phyloP scores from a whole-genome alignment of 2,797 vertebrate genomes.

The Enteromius thamalakanensis region DNA sequence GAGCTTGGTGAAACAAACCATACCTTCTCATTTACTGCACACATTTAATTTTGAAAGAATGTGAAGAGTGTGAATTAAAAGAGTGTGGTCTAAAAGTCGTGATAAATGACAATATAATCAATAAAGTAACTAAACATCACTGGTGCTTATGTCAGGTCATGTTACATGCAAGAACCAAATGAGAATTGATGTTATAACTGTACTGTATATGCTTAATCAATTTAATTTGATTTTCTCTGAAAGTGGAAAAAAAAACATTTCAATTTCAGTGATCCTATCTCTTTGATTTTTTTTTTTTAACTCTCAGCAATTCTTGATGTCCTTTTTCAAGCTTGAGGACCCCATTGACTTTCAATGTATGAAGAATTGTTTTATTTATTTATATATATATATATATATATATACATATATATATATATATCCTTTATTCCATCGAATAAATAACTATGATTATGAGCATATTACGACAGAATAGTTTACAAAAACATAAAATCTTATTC shows the following conservation, averaged over 20 bases:
- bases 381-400: no score
- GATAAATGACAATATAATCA: not conserved
- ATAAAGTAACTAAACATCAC: not conserved
- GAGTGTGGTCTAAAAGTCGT: not conserved
- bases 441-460: not conserved
- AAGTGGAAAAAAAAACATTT: not conserved
- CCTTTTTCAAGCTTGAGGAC: not conserved
- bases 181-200: not conserved
- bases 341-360: not conserved
- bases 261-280: not conserved
- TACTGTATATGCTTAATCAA: not conserved
- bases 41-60: not conserved
- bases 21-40: not conserved
- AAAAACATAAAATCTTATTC: not conserved
- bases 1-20: slow-evolving; percentile 22
- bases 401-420: no score
- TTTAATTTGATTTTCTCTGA: not conserved
- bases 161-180: not conserved
- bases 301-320: not conserved
- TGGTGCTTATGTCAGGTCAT: not conserved
- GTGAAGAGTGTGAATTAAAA: not conserved
- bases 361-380: no score
- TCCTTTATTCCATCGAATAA: not conserved
- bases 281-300: not conserved
- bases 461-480: not conserved